These are phyloP conservation scores for Apis dorsata DNA, from an alignment of 1,140 invertebrate species.

Conservation along the genomic window DNA sequence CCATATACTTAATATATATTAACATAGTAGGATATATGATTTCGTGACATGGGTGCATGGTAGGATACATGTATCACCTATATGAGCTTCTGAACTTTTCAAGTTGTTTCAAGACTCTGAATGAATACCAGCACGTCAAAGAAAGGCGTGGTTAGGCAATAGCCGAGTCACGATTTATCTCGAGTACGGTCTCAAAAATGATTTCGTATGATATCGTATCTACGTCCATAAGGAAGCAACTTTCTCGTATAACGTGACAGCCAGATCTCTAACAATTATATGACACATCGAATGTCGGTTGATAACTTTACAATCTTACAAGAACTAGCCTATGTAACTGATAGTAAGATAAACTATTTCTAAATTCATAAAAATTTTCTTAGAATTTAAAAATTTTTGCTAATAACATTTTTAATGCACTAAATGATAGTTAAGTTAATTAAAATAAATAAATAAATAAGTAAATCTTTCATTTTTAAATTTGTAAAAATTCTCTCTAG, in stretches of 20 bases:
- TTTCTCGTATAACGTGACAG: slow-evolving; percentile 29
- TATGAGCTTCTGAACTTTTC: slow-evolving; percentile 53
- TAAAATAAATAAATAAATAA: too few species aligned
- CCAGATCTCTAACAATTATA: slow-evolving; percentile 10
- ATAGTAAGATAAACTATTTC: not conserved
- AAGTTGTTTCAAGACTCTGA: slow-evolving; percentile 40
- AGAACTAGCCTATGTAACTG: not conserved
- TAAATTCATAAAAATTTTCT: not conserved
- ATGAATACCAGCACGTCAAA: slow-evolving; percentile 68
- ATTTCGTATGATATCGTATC: slow-evolving; percentile 60
- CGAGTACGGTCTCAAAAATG: slow-evolving; percentile 59
- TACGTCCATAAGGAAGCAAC: slow-evolving; percentile 32
- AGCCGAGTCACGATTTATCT: slow-evolving; percentile 59
- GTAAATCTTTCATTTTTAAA: too few species aligned
- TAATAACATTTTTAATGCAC: too few species aligned
- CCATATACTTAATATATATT: not conserved
- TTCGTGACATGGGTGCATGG: slow-evolving; percentile 30
- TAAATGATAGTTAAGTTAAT: too few species aligned
- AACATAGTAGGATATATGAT: not conserved
- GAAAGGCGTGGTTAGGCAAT: slow-evolving; percentile 66
- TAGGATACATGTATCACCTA: slow-evolving; percentile 48
- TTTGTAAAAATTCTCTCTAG: too few species aligned
- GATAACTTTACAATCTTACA: not conserved
- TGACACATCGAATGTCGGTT: not conserved
- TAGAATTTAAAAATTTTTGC: not conserved